Conservation (phyloP, 2,113 vertebrate species). For the Eulemur macaco region DNA sequence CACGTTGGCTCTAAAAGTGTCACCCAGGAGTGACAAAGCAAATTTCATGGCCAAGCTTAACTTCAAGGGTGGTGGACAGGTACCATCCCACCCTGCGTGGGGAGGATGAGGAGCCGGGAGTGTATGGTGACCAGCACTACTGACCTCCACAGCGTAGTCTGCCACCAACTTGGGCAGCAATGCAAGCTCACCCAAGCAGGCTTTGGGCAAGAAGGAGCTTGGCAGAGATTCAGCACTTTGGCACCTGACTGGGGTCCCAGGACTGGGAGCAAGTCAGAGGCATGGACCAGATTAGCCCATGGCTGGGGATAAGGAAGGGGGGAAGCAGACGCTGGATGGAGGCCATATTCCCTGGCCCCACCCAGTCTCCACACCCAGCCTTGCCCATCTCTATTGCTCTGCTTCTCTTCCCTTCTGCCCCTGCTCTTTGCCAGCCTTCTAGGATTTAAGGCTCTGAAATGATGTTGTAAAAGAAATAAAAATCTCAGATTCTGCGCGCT, state of each 20-base stretch:
- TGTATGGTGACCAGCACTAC: background rate
- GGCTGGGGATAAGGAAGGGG: background rate
- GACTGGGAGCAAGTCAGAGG: background rate
- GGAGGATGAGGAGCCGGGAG: background rate
- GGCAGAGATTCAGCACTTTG: background rate
- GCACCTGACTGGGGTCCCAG: background rate
- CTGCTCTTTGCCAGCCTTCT: background rate
- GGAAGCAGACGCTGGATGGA: background rate
- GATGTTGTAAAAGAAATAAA: no score
- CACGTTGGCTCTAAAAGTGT: background rate
- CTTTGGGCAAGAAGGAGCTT: background rate
- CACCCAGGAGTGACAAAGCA: background rate
- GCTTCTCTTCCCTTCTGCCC: background rate
- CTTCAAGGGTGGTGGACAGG: background rate
- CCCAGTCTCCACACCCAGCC: background rate
- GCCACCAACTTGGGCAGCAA: background rate
- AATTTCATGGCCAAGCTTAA: background rate
- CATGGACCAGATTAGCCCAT: background rate
- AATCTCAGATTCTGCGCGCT: no score
- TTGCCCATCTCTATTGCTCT: background rate
- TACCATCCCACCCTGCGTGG: fast-evolving
- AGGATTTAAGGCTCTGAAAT: background rate
- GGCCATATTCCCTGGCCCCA: no score
- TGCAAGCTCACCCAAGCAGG: background rate
- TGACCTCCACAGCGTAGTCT: background rate